Base-by-base conservation (phyloP, 2,113 vertebrate species). In the Hyperoodon ampullatus region DNA sequence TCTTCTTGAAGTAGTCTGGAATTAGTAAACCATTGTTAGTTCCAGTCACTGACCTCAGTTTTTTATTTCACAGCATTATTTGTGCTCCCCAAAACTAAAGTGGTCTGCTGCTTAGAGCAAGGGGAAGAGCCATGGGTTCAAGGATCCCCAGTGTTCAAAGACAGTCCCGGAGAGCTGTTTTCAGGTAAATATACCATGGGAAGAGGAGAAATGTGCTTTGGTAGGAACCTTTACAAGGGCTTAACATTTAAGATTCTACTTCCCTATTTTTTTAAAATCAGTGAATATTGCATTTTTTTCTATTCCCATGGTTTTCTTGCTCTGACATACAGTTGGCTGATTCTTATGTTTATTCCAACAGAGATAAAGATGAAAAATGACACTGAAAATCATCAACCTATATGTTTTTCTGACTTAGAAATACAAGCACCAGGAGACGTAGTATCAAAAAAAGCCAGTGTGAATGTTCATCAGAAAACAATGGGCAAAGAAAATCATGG, bases 51-150 rank as follows among this genome's bases (percentile, higher is more conserved):
- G 72, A 97, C 42, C 14, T 95, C 33, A 65, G 26, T 66, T 97
- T 94, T 86, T 39, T 50, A 47, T 44, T 87, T 93, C 19, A 74
- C 50, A 96, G 96, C 95, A 75, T 94, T 97, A 44, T 97, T 93
- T 95, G 90, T 95, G 24, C 63, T 96, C 16, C 96, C 96, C 30
- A 98, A 98, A 87, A 95, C 96, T 74, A 90, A 93, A 74, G 65
- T 98, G 90, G 97, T 96, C n/a, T 95, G 90, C 60, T 93, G 28
- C 92, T 68, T 98, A 88, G 97, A 98, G 33, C 94, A 93, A 77
- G 93, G 92, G 58, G 66, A 98, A 96, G 96, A 97, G 10, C 90
- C 92, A 2, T 97, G 97, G 77, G 33, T 70, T 90, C 28, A 95
- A 95, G 71, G 42, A 39, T 83, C 85, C 24, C 18, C 11, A 47